Evolutionary conservation across 1,140 invertebrate genomes (phyloP).

Genomic region (Akabosia matsudoensis): DNA sequence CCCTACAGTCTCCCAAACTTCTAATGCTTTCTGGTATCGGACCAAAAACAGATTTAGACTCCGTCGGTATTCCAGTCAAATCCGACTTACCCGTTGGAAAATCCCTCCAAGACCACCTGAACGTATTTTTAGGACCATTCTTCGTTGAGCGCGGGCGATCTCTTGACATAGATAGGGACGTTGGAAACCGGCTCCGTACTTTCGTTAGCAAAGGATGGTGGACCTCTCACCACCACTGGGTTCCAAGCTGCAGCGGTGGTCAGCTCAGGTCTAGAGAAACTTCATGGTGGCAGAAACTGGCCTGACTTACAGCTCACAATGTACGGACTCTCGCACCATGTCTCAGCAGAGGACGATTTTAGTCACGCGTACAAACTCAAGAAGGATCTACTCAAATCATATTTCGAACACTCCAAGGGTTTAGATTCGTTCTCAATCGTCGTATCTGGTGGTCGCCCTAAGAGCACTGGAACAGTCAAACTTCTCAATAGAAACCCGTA

Average conservation of each 20-base stretch:
- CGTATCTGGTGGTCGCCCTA: constrained; percentile 58
- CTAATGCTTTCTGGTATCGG: constrained; percentile 78
- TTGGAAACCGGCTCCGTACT: background rate
- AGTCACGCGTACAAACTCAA: background rate
- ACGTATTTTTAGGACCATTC: constrained; percentile 7
- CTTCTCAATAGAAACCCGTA: constrained; percentile 72
- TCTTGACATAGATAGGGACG: background rate
- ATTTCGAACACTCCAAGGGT: constrained; percentile 9
- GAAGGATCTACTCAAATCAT: background rate
- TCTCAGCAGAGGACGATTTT: background rate
- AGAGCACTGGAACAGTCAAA: constrained; percentile 73
- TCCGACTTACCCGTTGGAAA: constrained; percentile 58
- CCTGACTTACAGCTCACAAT: constrained; percentile 8
- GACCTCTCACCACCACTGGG: background rate
- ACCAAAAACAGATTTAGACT: constrained; percentile 59
- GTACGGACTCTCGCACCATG: background rate
- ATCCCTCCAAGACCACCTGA: constrained; percentile 55
- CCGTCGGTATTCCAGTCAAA: constrained; percentile 53
- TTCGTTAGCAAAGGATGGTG: background rate
- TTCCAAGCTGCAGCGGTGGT: constrained; percentile 10
- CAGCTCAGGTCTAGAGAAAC: background rate
- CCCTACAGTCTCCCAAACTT: constrained; percentile 74
- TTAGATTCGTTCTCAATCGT: constrained; percentile 2
- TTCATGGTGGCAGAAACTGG: background rate
- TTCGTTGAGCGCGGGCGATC: background rate